A percentile compares a stretch with the other conserved stretches of the same genome.
These are phyloP conservation scores for Morone chrysops DNA, from an alignment of 2,113 vertebrate genomes.

Conservation along the genomic window DNA sequence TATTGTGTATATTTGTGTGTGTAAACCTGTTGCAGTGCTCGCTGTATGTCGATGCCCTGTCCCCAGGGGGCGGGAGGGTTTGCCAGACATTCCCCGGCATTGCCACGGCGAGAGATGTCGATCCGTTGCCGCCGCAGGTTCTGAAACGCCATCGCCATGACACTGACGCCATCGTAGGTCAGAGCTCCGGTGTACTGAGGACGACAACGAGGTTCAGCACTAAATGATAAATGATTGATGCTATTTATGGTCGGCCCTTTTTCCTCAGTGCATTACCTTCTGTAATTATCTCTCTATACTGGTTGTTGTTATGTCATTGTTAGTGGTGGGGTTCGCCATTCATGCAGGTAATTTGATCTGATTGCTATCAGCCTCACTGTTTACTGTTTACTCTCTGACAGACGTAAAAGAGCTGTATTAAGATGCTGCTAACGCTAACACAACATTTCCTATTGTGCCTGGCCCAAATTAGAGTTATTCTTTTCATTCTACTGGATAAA, in stretches of 20 bases:
- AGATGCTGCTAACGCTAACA: too few relatives aligned
- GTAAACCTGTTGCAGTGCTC: slow-evolving; percentile 94
- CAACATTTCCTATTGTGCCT: too few relatives aligned
- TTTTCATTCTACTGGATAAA: too few relatives aligned
- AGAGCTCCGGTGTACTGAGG: slow-evolving; percentile 95
- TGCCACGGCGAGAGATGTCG: slow-evolving; percentile 95
- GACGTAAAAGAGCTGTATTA: too few relatives aligned
- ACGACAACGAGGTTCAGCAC: neutral
- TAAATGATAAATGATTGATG: neutral
- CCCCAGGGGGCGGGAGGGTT: slow-evolving; percentile 98
- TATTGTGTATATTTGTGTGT: neutral
- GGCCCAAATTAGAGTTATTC: too few relatives aligned
- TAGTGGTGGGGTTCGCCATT: neutral
- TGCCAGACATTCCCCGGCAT: slow-evolving; percentile 96
- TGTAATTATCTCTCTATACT: too few relatives aligned
- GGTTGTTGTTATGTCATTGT: neutral
- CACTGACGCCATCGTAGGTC: slow-evolving; percentile 94
- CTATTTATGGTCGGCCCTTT: neutral
- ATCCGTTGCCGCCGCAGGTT: slow-evolving; percentile 94
- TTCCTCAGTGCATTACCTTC: too few relatives aligned
- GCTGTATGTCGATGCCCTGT: slow-evolving; percentile 98
- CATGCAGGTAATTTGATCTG: too few relatives aligned
- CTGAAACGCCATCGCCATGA: slow-evolving; percentile 96
- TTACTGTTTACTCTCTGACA: too few relatives aligned
- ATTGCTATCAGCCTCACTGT: too few relatives aligned